phyloP scores from a whole-genome alignment of 2,113 vertebrate species.

The Morphnarchus princeps region DNA sequence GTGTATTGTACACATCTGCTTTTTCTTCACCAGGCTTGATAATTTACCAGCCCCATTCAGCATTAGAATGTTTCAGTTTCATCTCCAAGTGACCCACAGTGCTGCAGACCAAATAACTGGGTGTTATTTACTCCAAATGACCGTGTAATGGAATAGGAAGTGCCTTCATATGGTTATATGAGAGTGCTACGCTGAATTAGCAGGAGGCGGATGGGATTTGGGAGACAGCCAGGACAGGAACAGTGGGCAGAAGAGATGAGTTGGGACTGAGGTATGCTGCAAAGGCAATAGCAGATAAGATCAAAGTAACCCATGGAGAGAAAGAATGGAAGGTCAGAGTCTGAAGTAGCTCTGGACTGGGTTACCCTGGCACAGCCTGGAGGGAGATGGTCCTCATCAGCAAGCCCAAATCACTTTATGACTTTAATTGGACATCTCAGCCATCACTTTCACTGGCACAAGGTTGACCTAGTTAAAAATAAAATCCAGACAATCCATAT shows the following conservation, averaged over 20 bases:
- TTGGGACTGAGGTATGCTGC: not conserved
- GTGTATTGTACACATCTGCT: not conserved
- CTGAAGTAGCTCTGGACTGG: not conserved
- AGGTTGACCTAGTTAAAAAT: not conserved
- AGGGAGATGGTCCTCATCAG: not conserved
- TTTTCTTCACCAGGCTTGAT: not conserved
- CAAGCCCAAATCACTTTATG: not conserved
- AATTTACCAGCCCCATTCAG: not conserved
- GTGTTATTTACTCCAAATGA: not conserved
- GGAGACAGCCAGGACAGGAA: not conserved
- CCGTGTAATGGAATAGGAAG: not conserved
- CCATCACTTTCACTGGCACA: not conserved
- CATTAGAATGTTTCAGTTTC: not conserved
- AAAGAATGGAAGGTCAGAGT: not conserved
- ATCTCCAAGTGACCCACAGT: not conserved
- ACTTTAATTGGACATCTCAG: not conserved
- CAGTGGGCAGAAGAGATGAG: not conserved
- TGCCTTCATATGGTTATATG: not conserved
- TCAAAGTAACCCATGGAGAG: not conserved
- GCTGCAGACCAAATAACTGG: not conserved
- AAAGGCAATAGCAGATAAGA: not conserved
- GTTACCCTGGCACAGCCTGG: not conserved
- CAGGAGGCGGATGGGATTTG: not conserved
- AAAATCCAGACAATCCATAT: not conserved
- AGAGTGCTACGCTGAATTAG: not conserved